Evolutionary conservation across 2,888 invertebrate species (phyloP), one percentile per base, ranked within the genome.

Genomic region (Sarcophaga variegata): DNA sequence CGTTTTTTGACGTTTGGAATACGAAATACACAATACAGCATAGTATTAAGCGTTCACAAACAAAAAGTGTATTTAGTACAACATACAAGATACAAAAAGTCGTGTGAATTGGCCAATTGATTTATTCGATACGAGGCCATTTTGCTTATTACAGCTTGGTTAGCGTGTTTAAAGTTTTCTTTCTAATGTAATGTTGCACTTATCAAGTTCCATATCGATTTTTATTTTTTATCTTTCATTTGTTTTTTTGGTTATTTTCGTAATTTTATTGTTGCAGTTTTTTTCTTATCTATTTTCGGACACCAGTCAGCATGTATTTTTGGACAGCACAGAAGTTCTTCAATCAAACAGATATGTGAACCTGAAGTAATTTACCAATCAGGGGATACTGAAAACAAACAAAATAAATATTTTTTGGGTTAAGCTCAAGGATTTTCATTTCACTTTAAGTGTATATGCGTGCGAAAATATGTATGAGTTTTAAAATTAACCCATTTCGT

Each of bases 281-380:
- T 70, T 54, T 54, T 47, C 0, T 20, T 4, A 1, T n/a, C 37
- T 10, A 37, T 37, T 10, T 10, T 37, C 10, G 37, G 10, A 37
- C 2, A 37, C 10, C 10, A n/a, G 3, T 20, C 14, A 37, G 37
- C 71, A 37, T 79, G 62, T 59, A 63, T 12, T 14, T 54, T 14
- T 54, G 54, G 54, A 14, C 14, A n/a, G 8, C 8, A 2, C 8
- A 37, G 6, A 77, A 86, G 66, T 67, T 86, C 72, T 76, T 71
- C 79, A 45, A 80, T 83, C 83, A 83, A 83, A 83, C 71, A 83
- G 86, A 86, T 79, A 86, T 86, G 80, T 80, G 86, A 83, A 86
- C 86, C 77, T 72, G 71, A 66, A 86, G 86, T 86, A 83, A 86
- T 86, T 86, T 86, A 86, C 83, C 83, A 86, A 86, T 86, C 82